Conservation (phyloP, 2,797 vertebrate genomes). For the Orestias chungarensis region DNA sequence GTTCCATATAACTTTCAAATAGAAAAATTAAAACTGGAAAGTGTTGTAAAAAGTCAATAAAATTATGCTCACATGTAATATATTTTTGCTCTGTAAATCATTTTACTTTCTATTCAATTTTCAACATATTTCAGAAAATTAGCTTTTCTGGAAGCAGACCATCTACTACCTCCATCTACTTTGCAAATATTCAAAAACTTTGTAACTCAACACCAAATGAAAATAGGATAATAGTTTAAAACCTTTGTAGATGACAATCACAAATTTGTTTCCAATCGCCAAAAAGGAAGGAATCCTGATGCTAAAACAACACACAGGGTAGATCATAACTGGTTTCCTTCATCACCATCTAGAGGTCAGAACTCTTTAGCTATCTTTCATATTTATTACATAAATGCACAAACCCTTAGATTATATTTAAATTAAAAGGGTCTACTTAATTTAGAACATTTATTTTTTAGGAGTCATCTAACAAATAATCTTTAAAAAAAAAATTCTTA, state of each 20-base stretch:
- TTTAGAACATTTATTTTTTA: not conserved
- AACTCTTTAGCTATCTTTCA: not conserved
- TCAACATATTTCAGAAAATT: not conserved
- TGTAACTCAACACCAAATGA: not conserved
- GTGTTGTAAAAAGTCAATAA: not conserved
- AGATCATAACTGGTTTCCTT: not conserved
- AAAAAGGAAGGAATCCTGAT: not conserved
- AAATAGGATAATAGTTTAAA: not conserved
- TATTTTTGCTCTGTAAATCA: not conserved
- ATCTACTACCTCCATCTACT: not conserved
- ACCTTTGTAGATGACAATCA: not conserved
- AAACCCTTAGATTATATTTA: not conserved
- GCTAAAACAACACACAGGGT: not conserved
- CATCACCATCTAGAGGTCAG: not conserved
- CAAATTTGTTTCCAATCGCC: not conserved
- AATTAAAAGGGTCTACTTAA: not conserved
- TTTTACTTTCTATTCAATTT: not conserved
- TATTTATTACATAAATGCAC: not conserved
- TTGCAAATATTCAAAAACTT: not conserved
- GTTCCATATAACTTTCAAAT: no score
- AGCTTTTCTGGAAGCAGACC: not conserved
- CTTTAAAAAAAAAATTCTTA: slow-evolving; percentile 72
- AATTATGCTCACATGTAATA: not conserved
- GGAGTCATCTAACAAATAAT: not conserved
- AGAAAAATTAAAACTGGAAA: not conserved